Evolutionary conservation across 1,140 invertebrate species (phyloP).

Genomic region (Trinorchestia longiramus): DNA sequence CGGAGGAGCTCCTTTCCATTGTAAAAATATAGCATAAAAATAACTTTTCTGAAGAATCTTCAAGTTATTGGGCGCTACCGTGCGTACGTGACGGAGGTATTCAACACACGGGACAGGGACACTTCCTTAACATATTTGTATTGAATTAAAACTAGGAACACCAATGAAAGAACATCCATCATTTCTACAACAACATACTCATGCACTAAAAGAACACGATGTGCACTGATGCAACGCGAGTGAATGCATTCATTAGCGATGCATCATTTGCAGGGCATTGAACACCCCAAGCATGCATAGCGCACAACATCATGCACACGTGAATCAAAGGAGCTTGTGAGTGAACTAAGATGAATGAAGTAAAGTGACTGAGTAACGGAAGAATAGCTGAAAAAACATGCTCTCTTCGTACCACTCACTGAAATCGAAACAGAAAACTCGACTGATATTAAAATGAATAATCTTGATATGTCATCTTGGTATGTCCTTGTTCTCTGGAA

Average conservation of each 20-base stretch:
- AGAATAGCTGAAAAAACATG: not conserved
- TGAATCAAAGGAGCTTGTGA: not conserved
- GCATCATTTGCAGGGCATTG: not conserved
- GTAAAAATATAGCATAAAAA: not conserved
- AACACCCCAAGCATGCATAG: not conserved
- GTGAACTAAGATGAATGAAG: not conserved
- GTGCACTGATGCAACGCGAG: not conserved
- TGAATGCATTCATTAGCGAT: not conserved
- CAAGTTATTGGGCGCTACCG: not conserved
- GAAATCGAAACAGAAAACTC: not conserved
- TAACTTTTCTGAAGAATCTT: not conserved
- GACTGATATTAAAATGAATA: not conserved
- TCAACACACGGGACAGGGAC: not conserved
- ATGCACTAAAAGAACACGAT: not conserved
- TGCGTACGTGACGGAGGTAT: not conserved
- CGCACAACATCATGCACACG: not conserved
- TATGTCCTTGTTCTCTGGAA: not conserved
- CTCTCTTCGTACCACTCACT: not conserved
- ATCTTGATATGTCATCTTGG: too few relatives aligned
- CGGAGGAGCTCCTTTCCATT: not conserved
- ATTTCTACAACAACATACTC: not conserved
- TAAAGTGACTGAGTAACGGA: not conserved
- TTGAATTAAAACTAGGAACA: not conserved
- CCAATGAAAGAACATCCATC: not conserved
- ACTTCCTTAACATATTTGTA: not conserved